Evolutionary conservation across 2,113 vertebrate species (phyloP).

Genomic region (Pogonocichla stellata): DNA sequence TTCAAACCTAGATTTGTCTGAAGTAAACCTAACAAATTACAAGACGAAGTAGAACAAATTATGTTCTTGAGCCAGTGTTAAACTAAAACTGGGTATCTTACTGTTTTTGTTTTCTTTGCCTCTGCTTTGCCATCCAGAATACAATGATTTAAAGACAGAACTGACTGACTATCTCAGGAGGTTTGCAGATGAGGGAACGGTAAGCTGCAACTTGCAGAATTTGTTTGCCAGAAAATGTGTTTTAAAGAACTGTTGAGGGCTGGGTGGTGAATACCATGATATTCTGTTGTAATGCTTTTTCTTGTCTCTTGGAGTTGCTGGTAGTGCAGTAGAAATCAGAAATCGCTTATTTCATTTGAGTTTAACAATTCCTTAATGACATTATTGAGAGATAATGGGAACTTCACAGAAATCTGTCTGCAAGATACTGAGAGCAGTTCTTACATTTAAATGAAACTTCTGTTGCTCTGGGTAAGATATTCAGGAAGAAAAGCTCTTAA

Average conservation of each 20-base stretch:
- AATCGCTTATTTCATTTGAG: background rate
- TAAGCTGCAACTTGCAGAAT: slow-evolving; percentile 57
- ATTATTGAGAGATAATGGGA: background rate
- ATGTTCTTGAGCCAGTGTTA: background rate
- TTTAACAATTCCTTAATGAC: background rate
- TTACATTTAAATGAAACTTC: background rate
- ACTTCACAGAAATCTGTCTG: background rate
- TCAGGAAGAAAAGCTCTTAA: background rate
- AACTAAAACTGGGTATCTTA: background rate
- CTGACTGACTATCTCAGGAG: slow-evolving; percentile 86
- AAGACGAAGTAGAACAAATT: background rate
- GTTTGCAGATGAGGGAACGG: slow-evolving; percentile 90
- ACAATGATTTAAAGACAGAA: slow-evolving; percentile 89
- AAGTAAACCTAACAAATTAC: background rate
- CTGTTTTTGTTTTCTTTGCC: background rate
- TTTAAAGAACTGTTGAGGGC: background rate
- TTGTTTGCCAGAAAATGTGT: background rate
- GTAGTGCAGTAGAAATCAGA: background rate
- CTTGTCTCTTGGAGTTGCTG: background rate
- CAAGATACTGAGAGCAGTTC: background rate
- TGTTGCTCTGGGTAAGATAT: background rate
- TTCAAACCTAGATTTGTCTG: background rate
- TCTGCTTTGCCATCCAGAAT: slow-evolving; percentile 73
- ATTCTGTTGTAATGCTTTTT: background rate
- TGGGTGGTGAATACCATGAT: background rate